Conservation (phyloP, 2,888 invertebrate species). For the Sympetrum striolatum region DNA sequence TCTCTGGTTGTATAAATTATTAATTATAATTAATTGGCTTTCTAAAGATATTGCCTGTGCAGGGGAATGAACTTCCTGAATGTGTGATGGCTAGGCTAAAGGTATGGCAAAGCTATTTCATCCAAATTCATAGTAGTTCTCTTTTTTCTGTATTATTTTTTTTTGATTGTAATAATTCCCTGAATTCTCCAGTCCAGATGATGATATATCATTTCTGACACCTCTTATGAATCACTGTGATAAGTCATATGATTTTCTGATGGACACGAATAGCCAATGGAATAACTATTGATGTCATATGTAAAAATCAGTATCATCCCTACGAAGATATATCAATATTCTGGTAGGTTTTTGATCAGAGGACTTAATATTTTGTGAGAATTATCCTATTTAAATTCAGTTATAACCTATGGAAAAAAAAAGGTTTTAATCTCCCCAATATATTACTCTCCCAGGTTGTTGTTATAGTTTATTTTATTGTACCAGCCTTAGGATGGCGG, state of each 20-base stretch:
- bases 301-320: too few relatives aligned
- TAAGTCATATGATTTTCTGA: background rate
- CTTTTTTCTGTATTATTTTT: background rate
- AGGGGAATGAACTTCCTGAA: conserved; percentile 91
- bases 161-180: background rate
- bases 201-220: background rate
- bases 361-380: too few relatives aligned
- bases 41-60: conserved; percentile 97
- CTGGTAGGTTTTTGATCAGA: too few relatives aligned
- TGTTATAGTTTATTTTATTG: too few relatives aligned
- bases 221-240: background rate
- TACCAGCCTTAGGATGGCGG: background rate
- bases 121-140: background rate
- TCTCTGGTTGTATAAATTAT: too few relatives aligned
- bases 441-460: too few relatives aligned
- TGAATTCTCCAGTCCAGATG: background rate
- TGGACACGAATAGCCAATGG: background rate
- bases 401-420: too few relatives aligned
- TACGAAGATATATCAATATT: too few relatives aligned
- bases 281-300: too few relatives aligned
- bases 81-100: conserved; percentile 97
- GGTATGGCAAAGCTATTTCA: conserved; percentile 60
- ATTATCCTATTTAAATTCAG: too few relatives aligned
- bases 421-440: too few relatives aligned
- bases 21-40: conserved; percentile 99